These are phyloP conservation scores for Lochmaea crataegi DNA, from an alignment of 2,888 invertebrate species.

Conservation along the genomic window DNA sequence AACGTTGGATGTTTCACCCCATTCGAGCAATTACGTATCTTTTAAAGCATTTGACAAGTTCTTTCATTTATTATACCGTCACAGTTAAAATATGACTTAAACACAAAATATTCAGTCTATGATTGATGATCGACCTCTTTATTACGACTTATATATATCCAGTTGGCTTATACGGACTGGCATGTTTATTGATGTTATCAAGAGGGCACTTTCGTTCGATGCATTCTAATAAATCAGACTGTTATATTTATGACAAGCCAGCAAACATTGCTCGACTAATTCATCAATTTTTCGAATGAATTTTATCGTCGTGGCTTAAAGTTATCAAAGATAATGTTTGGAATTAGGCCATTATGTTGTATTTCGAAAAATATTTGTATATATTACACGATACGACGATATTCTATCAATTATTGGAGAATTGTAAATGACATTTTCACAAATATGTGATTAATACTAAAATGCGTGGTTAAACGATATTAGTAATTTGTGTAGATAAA, in stretches of 20 bases:
- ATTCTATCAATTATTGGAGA: neutral
- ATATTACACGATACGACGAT: neutral
- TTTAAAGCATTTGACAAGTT: conserved; percentile 8
- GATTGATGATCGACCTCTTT: conserved; percentile 34
- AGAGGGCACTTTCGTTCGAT: conserved; percentile 32
- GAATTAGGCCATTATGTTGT: conserved; percentile 14
- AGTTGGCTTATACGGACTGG: conserved; percentile 32
- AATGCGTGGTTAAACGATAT: neutral
- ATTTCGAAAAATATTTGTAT: conserved; percentile 14
- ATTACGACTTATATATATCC: conserved; percentile 31
- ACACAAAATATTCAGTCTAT: conserved; percentile 30
- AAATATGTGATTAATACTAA: neutral
- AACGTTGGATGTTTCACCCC: neutral
- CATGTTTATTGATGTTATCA: conserved; percentile 37
- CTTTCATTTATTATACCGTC: conserved; percentile 9
- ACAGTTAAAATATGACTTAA: conserved; percentile 24
- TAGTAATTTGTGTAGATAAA: neutral
- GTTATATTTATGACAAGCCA: conserved; percentile 33
- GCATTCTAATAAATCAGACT: conserved; percentile 33
- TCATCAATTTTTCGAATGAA: conserved; percentile 28
- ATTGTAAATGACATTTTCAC: neutral
- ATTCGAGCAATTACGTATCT: neutral
- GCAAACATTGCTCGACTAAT: conserved; percentile 28
- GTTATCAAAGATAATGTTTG: conserved; percentile 23
- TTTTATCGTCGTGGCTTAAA: conserved; percentile 31